Base-by-base conservation (phyloP, 2,113 vertebrate species). In the Gasterosteus aculeatus region DNA sequence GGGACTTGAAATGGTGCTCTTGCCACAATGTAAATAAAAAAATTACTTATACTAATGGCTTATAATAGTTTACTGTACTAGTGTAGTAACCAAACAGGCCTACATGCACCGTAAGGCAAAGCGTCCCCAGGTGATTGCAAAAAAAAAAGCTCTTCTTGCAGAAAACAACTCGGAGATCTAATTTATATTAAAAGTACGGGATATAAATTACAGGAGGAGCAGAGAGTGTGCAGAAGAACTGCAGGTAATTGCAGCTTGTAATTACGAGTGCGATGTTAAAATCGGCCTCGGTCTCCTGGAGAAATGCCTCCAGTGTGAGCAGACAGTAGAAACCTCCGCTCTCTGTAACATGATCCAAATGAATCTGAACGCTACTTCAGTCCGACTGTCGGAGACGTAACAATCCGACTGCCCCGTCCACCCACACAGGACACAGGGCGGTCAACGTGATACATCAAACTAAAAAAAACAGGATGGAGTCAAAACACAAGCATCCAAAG, bases 261-360 rank as follows among this genome's bases (percentile, higher is more conserved):
- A 53, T 68, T 54, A 39, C 38, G 10, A 53, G 12, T 46, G 62
- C 16, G 31, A 39, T 72, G 44, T 18, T 60, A 31, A 47, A 49
- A 49, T 42, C 35, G 39, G 12, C 33, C n/a, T 4, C 3, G 10
- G 1, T 14, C 3, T 38, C 35, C 33, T n/a, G 3, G 61, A 57
- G 49, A 57, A 65, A 65, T 57, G 46, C 33, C 65, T 54, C n/a
- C 22, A 42, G 14, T 29, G 33, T 26, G 22, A 69, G 26, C 67
- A 42, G 38, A 66, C 10, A 58, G 54, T 58, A 15, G 39, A 44
- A 69, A 69, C 39, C 15, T 1, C 14, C 42, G 51, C 29, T 16
- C n/a, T 11, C n/a, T 57, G 51, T 31, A 31, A 69, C 42, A 44
- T 3, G 18, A 67, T 57, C 39, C 41, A 22, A 44, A 59, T 12